phyloP scores from a whole-genome alignment of 2,797 vertebrate species.

The Synanceia verrucosa region DNA sequence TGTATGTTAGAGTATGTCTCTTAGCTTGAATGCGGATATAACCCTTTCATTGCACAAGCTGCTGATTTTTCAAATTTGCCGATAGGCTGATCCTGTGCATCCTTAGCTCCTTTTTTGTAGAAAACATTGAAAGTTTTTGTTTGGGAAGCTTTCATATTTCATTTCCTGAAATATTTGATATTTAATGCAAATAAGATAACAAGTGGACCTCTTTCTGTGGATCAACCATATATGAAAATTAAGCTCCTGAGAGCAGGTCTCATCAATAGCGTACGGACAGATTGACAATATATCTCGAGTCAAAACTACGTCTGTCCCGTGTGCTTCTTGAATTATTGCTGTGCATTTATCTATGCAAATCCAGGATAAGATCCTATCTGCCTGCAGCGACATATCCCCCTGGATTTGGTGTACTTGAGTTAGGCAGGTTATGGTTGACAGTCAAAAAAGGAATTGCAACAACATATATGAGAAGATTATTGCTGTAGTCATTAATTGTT shows the following conservation, averaged over 20 bases:
- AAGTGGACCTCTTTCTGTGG: constrained; percentile 25
- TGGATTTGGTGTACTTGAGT: constrained; percentile 68
- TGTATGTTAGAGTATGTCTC: constrained; percentile 81
- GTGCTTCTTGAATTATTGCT: constrained; percentile 67
- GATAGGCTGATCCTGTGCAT: constrained; percentile 82
- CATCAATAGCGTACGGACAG: constrained; percentile 54
- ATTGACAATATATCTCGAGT: constrained; percentile 58
- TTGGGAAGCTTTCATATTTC: constrained; percentile 42
- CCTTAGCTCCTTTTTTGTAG: constrained; percentile 73
- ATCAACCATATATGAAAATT: constrained; percentile 42
- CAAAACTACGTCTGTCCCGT: constrained; percentile 45
- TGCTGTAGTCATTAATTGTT: constrained; percentile 81
- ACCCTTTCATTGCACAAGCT: constrained; percentile 85
- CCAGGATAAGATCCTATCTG: constrained; percentile 81
- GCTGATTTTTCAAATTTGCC: constrained; percentile 80
- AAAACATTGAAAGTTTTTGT: constrained; percentile 73
- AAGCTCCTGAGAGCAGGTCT: constrained; percentile 39
- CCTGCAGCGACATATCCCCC: constrained; percentile 71
- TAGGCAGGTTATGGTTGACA: constrained; percentile 72
- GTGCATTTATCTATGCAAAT: constrained; percentile 81
- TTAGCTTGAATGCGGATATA: constrained; percentile 84
- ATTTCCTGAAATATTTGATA: constrained; percentile 33
- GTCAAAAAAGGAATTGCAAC: constrained; percentile 70
- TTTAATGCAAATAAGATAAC: constrained; percentile 43
- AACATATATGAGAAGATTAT: constrained; percentile 76